A percentile compares a stretch with the other conserved stretches of the same genome.
Conservation (phyloP, 2,888 invertebrate genomes). For the Graphium colonna region DNA sequence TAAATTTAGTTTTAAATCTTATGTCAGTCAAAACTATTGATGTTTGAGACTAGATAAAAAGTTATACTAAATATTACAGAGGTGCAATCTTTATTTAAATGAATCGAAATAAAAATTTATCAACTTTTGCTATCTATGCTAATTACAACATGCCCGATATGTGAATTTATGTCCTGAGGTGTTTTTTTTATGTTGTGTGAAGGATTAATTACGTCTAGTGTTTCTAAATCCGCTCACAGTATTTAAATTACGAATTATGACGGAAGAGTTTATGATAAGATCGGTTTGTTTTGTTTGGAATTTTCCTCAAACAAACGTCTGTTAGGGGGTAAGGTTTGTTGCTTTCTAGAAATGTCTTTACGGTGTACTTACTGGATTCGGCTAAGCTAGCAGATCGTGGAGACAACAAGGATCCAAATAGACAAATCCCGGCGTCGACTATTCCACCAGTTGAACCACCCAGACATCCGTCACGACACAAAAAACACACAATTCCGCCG, state of each 20-base stretch:
- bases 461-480: slow-evolving; percentile 56
- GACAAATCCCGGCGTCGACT: slow-evolving; percentile 13
- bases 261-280: background rate
- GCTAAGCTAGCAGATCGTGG: slow-evolving; percentile 15
- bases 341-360: slow-evolving; percentile 1
- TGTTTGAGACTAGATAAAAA: slow-evolving; percentile 13
- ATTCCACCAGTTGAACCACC: slow-evolving; percentile 9
- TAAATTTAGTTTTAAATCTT: background rate
- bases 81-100: slow-evolving; percentile 4
- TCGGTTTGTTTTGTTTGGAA: background rate
- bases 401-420: slow-evolving; percentile 4
- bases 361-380: slow-evolving; percentile 29
- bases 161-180: slow-evolving; percentile 4
- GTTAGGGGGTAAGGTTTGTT: background rate
- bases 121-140: slow-evolving; percentile 17
- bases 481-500: slow-evolving; percentile 50
- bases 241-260: background rate
- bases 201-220: background rate
- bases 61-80: background rate
- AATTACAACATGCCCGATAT: slow-evolving; percentile 6
- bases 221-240: background rate
- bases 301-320: background rate
- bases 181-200: slow-evolving; percentile 4
- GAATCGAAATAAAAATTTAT: slow-evolving; percentile 15
- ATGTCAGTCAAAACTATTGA: background rate